Evolutionary conservation across 1,140 invertebrate species (phyloP).

Genomic region (Macrocentrus cingulum): DNA sequence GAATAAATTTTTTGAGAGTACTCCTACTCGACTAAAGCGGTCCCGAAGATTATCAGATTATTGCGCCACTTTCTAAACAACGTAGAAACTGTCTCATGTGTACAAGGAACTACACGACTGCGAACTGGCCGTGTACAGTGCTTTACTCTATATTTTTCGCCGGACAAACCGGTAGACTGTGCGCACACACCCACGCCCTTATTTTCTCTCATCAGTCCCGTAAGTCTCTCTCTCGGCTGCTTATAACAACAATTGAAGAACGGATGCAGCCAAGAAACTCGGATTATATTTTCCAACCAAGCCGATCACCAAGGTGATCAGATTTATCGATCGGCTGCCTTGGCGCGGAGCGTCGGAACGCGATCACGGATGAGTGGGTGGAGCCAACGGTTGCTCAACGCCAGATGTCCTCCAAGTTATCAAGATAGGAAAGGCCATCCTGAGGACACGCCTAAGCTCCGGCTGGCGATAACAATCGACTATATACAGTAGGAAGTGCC

Average conservation of each 20-base stretch:
- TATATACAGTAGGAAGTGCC: too few relatives aligned
- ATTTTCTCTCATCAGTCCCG: background rate
- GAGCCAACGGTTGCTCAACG: constrained; percentile 35
- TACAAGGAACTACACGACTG: background rate
- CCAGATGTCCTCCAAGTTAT: constrained; percentile 45
- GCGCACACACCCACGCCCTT: background rate
- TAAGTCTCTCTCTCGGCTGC: background rate
- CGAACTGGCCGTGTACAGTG: background rate
- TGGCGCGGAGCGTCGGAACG: background rate
- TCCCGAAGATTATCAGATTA: constrained; percentile 14
- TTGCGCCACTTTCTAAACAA: constrained; percentile 12
- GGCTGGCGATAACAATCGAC: constrained; percentile 29
- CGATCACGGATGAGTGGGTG: constrained; percentile 13
- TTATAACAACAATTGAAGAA: too few relatives aligned
- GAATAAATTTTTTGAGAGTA: too few relatives aligned
- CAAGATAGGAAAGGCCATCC: constrained; percentile 56
- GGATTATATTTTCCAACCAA: too few relatives aligned
- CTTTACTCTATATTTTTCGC: constrained; percentile 1
- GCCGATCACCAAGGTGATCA: background rate
- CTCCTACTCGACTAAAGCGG: too few relatives aligned
- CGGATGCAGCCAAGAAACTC: too few relatives aligned
- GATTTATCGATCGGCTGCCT: constrained; percentile 19
- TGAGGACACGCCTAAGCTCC: constrained; percentile 50
- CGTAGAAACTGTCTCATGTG: background rate
- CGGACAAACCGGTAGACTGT: background rate